phyloP scores from a whole-genome alignment of 1,140 invertebrate genomes.

The Mylabris phalerata region DNA sequence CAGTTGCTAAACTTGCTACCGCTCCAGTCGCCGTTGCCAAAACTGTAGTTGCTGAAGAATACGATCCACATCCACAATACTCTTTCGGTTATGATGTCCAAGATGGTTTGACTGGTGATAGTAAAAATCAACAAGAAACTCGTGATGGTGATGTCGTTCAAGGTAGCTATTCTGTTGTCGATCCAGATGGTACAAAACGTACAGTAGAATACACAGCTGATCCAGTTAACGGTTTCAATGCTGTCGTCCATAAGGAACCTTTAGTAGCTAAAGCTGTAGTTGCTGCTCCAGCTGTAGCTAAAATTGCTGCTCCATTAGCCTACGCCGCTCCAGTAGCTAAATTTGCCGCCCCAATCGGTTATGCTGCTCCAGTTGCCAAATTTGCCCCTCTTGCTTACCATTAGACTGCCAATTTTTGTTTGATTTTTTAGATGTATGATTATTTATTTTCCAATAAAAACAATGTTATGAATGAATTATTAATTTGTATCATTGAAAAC shows the following conservation, averaged over 20 bases:
- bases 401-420: no score
- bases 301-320: slow-evolving; percentile 19
- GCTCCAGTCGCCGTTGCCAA: slow-evolving; percentile 12
- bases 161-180: slow-evolving; percentile 53
- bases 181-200: slow-evolving; percentile 57
- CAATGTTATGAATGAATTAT: no score
- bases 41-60: slow-evolving; percentile 34
- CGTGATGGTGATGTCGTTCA: slow-evolving; percentile 42
- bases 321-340: slow-evolving; percentile 7
- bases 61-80: slow-evolving; percentile 53
- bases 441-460: no score
- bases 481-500: no score
- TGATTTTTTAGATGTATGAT: no score
- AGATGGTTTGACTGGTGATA: slow-evolving; percentile 54
- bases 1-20: slow-evolving; percentile 16
- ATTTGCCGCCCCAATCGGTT: not conserved
- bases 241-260: slow-evolving; percentile 40
- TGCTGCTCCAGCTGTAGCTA: slow-evolving; percentile 20
- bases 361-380: slow-evolving; percentile 18
- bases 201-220: slow-evolving; percentile 61
- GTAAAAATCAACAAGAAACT: slow-evolving; percentile 54
- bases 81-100: slow-evolving; percentile 54
- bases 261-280: slow-evolving; percentile 36
- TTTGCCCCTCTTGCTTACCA: no score
- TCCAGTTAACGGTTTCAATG: slow-evolving; percentile 47